Percentiles rank a stretch among this genome's conserved stretches.
These are phyloP conservation scores for Indicator maculatus DNA, from an alignment of 2,113 vertebrate species.

Conservation along the genomic window DNA sequence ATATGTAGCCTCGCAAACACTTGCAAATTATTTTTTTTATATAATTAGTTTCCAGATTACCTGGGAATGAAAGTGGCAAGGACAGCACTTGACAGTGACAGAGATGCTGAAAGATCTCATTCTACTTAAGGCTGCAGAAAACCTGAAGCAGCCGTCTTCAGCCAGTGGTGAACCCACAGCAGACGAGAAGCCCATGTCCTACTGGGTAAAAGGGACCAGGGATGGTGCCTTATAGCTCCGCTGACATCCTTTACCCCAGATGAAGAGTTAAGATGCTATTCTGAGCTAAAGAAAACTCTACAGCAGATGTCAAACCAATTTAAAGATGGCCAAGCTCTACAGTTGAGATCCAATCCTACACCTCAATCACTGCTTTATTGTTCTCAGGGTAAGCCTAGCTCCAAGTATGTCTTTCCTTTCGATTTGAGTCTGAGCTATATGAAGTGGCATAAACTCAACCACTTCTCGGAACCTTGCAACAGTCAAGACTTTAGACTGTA, in stretches of 20 bases:
- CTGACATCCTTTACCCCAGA: not conserved
- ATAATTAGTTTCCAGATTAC: constrained; percentile 66
- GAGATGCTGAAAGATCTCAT: not conserved
- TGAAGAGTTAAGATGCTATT: not conserved
- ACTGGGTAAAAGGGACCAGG: not conserved
- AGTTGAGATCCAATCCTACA: not conserved
- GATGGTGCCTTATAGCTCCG: not conserved
- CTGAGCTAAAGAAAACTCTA: not conserved
- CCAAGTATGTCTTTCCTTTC: not conserved
- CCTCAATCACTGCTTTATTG: not conserved
- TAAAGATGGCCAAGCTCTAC: not conserved
- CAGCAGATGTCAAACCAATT: not conserved
- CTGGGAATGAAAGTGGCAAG: constrained; percentile 41
- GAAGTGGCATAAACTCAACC: not conserved
- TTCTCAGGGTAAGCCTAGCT: not conserved
- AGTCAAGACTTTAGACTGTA: not conserved
- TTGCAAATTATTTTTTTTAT: constrained; percentile 29
- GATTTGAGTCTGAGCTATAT: not conserved
- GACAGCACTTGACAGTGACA: not conserved
- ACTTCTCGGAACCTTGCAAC: not conserved
- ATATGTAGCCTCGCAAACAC: constrained; percentile 34
- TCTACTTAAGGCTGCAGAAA: not conserved
- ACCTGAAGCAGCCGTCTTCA: not conserved
- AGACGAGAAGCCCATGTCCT: not conserved
- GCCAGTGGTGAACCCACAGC: not conserved